phyloP scores from a whole-genome alignment of 1,140 invertebrate genomes.

The Notospermus geniculatus region DNA sequence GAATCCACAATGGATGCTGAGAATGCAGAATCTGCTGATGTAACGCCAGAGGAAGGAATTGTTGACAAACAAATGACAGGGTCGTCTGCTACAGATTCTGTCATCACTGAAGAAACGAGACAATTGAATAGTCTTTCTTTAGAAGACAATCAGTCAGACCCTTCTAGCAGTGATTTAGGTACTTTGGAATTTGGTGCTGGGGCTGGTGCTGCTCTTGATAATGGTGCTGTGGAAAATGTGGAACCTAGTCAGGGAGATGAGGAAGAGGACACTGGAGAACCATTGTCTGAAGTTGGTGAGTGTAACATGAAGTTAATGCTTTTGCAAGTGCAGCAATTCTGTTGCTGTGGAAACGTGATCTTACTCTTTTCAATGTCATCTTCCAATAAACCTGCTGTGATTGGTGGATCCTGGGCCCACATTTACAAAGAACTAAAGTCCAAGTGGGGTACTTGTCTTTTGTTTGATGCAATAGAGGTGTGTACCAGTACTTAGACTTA shows the following conservation, averaged over 20 bases:
- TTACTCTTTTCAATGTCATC: too few relatives aligned
- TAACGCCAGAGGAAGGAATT: conserved; percentile 1
- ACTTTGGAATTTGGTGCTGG: background rate
- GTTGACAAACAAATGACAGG: conserved; percentile 6
- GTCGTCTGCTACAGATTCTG: conserved; percentile 9
- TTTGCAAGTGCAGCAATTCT: too few relatives aligned
- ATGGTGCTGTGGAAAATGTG: conserved; percentile 1
- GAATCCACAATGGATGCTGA: too few relatives aligned
- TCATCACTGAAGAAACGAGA: background rate
- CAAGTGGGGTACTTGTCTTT: too few relatives aligned
- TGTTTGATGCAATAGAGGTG: too few relatives aligned
- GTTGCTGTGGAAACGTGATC: too few relatives aligned
- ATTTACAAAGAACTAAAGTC: too few relatives aligned
- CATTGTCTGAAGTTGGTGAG: too few relatives aligned
- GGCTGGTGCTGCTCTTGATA: background rate
- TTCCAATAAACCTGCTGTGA: too few relatives aligned
- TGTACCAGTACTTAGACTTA: too few relatives aligned
- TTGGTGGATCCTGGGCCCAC: too few relatives aligned
- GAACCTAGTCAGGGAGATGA: conserved; percentile 12
- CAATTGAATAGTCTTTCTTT: background rate
- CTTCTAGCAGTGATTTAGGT: background rate
- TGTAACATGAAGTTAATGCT: too few relatives aligned
- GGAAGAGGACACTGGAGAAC: background rate
- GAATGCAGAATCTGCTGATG: conserved; percentile 11
- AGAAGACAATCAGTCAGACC: background rate